These are phyloP conservation scores for Pseudomyrmex pallidus DNA, from an alignment of 1,140 invertebrate species.

Conservation along the genomic window DNA sequence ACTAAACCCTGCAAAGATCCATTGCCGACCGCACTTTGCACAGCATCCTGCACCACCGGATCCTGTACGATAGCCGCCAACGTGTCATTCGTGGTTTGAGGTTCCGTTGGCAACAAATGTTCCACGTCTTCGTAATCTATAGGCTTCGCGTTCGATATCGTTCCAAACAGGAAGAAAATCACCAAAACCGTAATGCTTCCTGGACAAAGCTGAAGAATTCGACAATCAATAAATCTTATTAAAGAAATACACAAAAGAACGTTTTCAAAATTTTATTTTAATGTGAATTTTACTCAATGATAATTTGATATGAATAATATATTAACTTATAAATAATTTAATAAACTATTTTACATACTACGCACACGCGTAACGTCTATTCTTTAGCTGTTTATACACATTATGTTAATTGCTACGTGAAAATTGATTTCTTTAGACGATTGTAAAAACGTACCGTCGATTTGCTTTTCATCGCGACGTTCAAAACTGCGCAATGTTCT, in stretches of 20 bases:
- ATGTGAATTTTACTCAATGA: no score
- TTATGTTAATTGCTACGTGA: conserved; percentile 35
- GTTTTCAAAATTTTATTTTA: no score
- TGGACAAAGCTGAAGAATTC: neutral
- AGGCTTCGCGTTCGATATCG: conserved; percentile 18
- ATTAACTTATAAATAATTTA: neutral
- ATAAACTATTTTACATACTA: neutral
- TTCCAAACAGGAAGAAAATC: conserved; percentile 4
- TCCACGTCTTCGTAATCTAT: conserved; percentile 57
- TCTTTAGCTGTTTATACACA: neutral
- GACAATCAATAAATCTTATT: neutral
- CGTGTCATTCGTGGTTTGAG: conserved; percentile 67
- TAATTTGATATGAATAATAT: no score
- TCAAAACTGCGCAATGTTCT: conserved; percentile 12
- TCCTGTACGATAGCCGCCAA: conserved; percentile 67
- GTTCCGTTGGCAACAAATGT: conserved; percentile 61
- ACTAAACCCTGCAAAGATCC: conserved; percentile 70
- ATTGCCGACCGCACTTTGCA: conserved; percentile 65
- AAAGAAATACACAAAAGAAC: no score
- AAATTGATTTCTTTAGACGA: conserved; percentile 19
- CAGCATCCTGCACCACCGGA: conserved; percentile 69
- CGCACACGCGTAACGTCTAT: neutral
- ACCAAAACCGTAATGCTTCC: neutral
- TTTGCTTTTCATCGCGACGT: conserved; percentile 24
- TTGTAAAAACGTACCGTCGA: conserved; percentile 39